Evolutionary conservation across 2,888 invertebrate species (phyloP), one percentile per base, ranked within the genome.

Genomic region (Cordylochernes scorpioides): DNA sequence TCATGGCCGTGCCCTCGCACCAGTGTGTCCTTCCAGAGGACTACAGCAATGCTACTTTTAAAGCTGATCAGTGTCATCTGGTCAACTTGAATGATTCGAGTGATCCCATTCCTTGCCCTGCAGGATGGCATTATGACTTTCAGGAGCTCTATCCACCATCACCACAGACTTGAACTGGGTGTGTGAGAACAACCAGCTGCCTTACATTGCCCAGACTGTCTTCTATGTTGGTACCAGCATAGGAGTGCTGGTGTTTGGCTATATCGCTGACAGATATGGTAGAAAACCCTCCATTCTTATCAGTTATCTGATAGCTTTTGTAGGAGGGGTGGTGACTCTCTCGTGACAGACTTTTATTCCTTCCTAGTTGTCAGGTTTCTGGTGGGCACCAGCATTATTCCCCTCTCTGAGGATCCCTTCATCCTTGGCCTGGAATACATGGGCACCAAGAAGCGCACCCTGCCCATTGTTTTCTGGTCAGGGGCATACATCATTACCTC

Each of bases 321-420:
- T 35, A 13, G 37, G 35, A 13, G 39, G 39, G 13, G 29, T 39
- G 13, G 29, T 15, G 22, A 29, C 32, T 18, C 34, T n/a, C 35
- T 38, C 15, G 28, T 33, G 25, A 29, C 29, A 13, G 22, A 26
- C 12, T 38, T 38, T 27, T 25, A 25, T 66, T 56, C 67, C 2
- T 82, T 80, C 50, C 66, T 71, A 3, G 46, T 69, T 0, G 73
- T 75, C 52, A 59, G 80, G 26, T 80, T 82, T 55, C 60, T 80
- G 28, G 71, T 78, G 3, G 80, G 80, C 5, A 62, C 80, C 24
- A 48, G 77, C 75, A 3, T 80, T 77, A 46, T 78, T 78, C 52
- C 80, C 77, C 53, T 77, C 74, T 47, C 78, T 77, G 51, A 77
- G 75, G 15, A 78, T 78, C 77, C 80, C 73, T 80, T 80, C 44